Evolutionary conservation across 2,797 vertebrate genomes (phyloP).

Genomic region (Macropus fuliginosus): DNA sequence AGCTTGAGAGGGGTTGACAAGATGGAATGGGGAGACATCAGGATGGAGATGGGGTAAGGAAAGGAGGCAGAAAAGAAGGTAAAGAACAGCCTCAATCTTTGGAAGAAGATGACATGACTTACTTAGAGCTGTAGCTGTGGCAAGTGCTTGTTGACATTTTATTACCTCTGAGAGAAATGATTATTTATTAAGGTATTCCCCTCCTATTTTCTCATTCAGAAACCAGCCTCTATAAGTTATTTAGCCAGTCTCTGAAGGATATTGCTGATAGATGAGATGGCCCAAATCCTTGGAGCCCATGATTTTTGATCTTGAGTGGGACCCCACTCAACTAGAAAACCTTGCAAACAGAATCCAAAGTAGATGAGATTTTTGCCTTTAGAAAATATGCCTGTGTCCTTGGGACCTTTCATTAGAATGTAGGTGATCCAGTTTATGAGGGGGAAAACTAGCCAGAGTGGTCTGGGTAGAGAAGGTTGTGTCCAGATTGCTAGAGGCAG

Average conservation of each 20-base stretch:
- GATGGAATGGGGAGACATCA: neutral
- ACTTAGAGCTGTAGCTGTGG: neutral
- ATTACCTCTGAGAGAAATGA: neutral
- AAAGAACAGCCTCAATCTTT: neutral
- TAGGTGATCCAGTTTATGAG: neutral
- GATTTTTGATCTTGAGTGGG: neutral
- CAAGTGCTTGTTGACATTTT: neutral
- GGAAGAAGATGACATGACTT: neutral
- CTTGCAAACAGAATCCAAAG: neutral
- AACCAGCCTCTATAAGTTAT: neutral
- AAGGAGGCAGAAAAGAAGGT: neutral
- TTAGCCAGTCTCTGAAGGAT: neutral
- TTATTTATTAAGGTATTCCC: neutral
- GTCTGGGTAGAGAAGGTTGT: neutral
- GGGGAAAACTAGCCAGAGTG: neutral
- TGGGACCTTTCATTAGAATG: neutral
- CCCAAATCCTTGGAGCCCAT: neutral
- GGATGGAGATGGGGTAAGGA: neutral
- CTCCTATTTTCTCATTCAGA: neutral
- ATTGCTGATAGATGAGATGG: neutral
- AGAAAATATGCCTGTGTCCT: neutral
- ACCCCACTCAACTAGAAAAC: neutral
- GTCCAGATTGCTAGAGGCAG: neutral
- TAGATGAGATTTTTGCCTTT: neutral
- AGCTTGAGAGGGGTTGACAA: neutral